Conservation (phyloP, 2,797 vertebrate genomes). For the Prionace glauca region DNA sequence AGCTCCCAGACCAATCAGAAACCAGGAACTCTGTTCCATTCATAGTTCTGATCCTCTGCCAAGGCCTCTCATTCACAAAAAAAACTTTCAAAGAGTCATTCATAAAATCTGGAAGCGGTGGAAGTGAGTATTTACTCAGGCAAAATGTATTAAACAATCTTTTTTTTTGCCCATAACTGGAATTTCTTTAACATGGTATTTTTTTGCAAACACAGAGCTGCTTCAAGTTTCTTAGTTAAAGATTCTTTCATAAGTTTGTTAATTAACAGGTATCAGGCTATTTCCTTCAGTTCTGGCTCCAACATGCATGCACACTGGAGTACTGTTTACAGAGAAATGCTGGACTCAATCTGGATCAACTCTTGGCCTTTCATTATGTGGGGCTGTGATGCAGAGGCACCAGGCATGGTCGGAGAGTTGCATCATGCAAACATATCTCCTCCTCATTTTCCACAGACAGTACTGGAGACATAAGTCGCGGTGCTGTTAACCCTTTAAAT, state of each 20-base stretch:
- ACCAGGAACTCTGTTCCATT: slow-evolving; percentile 12
- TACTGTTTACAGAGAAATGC: neutral
- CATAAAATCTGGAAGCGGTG: slow-evolving; percentile 63
- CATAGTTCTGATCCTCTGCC: slow-evolving; percentile 52
- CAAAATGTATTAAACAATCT: slow-evolving; percentile 18
- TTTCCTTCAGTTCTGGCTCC: neutral
- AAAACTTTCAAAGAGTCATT: slow-evolving; percentile 62
- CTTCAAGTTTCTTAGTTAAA: neutral
- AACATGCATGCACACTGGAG: neutral
- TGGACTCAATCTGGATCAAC: slow-evolving; percentile 23
- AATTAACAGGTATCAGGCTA: neutral
- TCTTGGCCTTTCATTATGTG: neutral
- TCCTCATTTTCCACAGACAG: neutral
- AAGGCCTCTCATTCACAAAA: slow-evolving; percentile 84
- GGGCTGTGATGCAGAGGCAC: neutral
- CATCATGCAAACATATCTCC: slow-evolving; percentile 1
- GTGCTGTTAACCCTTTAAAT: neutral
- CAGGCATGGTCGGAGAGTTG: neutral
- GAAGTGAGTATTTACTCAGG: slow-evolving; percentile 29
- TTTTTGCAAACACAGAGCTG: neutral
- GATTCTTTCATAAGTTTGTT: neutral
- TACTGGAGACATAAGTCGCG: neutral
- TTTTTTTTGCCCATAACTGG: neutral
- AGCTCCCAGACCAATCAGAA: neutral
- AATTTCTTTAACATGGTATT: neutral